Evolutionary conservation across 2,797 vertebrate species (phyloP).

Genomic region (Scleropages formosus): DNA sequence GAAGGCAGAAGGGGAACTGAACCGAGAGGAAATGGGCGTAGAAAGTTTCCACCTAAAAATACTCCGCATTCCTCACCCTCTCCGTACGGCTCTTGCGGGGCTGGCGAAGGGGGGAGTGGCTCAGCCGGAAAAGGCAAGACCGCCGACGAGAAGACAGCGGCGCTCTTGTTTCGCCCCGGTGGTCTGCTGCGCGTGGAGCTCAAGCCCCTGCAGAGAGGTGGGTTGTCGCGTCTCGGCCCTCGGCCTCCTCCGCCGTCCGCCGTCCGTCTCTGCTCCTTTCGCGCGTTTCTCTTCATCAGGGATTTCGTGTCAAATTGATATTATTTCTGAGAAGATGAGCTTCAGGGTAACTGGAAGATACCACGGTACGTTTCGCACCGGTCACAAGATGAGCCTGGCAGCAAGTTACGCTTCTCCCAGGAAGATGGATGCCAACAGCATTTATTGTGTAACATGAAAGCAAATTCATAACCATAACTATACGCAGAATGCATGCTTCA

Average conservation of each 20-base stretch:
- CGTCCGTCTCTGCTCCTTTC: neutral
- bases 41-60: constrained; percentile 36
- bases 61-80: constrained; percentile 41
- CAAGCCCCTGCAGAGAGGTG: constrained; percentile 2
- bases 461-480: too few relatives aligned
- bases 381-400: too few relatives aligned
- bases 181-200: constrained; percentile 6
- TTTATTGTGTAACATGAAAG: too few relatives aligned
- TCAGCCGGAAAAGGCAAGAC: constrained; percentile 48
- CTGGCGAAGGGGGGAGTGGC: constrained; percentile 53
- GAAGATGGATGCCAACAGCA: too few relatives aligned
- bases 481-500: too few relatives aligned
- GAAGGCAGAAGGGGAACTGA: constrained; percentile 52
- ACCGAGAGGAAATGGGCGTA: constrained; percentile 66
- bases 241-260: neutral
- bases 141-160: constrained; percentile 48
- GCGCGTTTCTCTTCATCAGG: too few relatives aligned
- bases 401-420: too few relatives aligned
- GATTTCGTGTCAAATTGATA: too few relatives aligned
- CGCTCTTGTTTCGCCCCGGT: neutral
- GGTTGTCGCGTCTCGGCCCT: neutral
- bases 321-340: too few relatives aligned
- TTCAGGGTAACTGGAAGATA: too few relatives aligned
- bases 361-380: too few relatives aligned
- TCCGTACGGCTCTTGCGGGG: constrained; percentile 49